These are phyloP conservation scores for Pogonognathellus flavescens DNA, from an alignment of 1,140 invertebrate genomes.

Conservation along the genomic window DNA sequence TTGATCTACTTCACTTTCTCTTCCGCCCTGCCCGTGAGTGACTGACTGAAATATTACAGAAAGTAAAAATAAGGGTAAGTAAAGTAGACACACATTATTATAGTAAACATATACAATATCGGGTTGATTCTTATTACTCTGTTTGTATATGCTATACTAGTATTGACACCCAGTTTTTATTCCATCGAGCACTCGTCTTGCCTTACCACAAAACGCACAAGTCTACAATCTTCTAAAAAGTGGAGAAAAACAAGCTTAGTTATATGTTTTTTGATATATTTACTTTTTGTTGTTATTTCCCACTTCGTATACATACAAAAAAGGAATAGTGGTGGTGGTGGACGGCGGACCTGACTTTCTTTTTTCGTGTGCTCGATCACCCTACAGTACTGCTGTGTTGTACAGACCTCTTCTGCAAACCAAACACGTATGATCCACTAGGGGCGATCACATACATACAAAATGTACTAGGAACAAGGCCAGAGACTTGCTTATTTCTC, in stretches of 20 bases:
- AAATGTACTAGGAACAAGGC: not conserved
- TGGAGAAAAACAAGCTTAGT: not conserved
- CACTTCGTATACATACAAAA: not conserved
- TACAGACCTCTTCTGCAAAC: constrained; percentile 17
- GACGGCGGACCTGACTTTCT: not conserved
- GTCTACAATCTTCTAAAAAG: not conserved
- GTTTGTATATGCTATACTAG: not conserved
- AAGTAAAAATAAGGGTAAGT: not conserved
- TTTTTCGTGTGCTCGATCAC: constrained; percentile 4
- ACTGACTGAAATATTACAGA: constrained; percentile 12
- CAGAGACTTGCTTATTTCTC: not conserved
- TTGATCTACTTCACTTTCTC: constrained; percentile 47
- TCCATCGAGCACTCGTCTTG: not conserved
- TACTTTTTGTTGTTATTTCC: not conserved
- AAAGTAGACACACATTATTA: not conserved
- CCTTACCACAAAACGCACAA: not conserved
- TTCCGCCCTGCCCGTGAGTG: constrained; percentile 32
- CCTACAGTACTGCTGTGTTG: constrained; percentile 25
- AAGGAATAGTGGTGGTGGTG: no score
- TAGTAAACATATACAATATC: not conserved
- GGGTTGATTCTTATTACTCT: not conserved
- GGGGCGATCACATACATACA: constrained; percentile 39
- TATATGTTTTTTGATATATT: constrained; percentile 18
- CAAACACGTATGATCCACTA: constrained; percentile 34
- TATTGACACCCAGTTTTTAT: constrained; percentile 37